Percentiles rank a stretch among this genome's conserved stretches.
phyloP scores from a whole-genome alignment of 2,797 vertebrate genomes.

The Pachyuromys duprasi region DNA sequence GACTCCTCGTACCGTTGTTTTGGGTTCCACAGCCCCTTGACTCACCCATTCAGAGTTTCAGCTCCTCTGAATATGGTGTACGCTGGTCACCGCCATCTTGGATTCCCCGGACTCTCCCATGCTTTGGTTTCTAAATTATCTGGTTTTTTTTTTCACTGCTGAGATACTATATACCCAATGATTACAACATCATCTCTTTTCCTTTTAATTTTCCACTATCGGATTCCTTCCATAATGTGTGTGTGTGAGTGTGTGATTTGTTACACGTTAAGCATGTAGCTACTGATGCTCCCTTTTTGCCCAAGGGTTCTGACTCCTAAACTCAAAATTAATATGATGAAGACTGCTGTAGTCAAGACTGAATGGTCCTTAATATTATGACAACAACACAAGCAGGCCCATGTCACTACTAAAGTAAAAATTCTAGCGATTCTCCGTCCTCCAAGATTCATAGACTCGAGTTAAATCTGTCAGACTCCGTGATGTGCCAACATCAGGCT shows the following conservation, averaged over 20 bases:
- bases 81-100: too few species aligned
- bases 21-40: too few species aligned
- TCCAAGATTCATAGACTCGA: background rate
- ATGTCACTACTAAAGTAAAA: background rate
- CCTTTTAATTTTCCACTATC: background rate
- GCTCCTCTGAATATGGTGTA: too few species aligned
- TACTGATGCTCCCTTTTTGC: background rate
- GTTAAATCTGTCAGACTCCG: background rate
- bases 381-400: background rate
- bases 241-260: background rate
- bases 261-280: background rate
- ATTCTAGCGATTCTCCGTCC: too few species aligned
- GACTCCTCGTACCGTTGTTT: too few species aligned
- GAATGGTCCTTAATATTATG: background rate
- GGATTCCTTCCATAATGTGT: background rate
- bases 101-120: too few species aligned
- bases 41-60: too few species aligned
- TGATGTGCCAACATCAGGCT: background rate
- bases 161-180: background rate
- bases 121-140: background rate
- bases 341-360: background rate
- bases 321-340: background rate
- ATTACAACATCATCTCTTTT: background rate
- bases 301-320: background rate
- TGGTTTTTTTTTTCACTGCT: background rate